Base-by-base conservation (phyloP, 1,140 invertebrate species). In the Drosophila mauritiana region DNA sequence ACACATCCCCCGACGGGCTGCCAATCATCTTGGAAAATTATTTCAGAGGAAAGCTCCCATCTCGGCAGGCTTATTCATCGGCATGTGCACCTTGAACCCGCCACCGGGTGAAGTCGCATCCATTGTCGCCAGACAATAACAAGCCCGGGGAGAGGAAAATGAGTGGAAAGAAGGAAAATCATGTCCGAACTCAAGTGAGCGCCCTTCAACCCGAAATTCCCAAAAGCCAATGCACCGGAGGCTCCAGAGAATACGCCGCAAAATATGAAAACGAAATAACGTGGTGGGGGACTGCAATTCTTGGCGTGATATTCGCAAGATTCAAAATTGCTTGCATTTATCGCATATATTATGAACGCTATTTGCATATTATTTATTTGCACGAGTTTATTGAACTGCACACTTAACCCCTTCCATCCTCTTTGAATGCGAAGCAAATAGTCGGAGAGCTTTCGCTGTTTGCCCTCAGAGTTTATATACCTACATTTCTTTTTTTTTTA, bases 381-480 rank as follows among this genome's bases (percentile, higher is more conserved):
- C 65, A 53, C 63, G 76, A 77, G 83, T 86, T 88, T 88, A 86
- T 83, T 88, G 83, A 86, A 86, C 83, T 79, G 83, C 70, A 39
- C 27, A 10, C 42, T 27, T 13, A 10, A 10, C 52, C 5, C 10
- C 22, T 53, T 31, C 17, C 31, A 13, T 39, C 15, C 22, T 31
- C 15, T 51, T 51, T 6, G 25, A 25, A 20, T 17, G 25, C 15
- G 37, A 51, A 36, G 37, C 37, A 65, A 68, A 65, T 68, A 68
- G 59, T 52, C 20, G 20, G 5, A 46, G 6, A 34, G 46, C 59
- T 52, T 43, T 49, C 34, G 64, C 46, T 55, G 42, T 67, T 65
- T 69, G 22, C 15, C 11, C 10, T 13, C n/a, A 17, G 53, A 40
- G 22, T 40, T 48, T 11, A 48, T 17, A 34, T n/a, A 25, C 34